Percentiles rank a stretch among this genome's conserved stretches.
These are phyloP conservation scores for Romanogobio albipinnatus DNA, from an alignment of 2,113 vertebrate genomes.

Conservation along the genomic window DNA sequence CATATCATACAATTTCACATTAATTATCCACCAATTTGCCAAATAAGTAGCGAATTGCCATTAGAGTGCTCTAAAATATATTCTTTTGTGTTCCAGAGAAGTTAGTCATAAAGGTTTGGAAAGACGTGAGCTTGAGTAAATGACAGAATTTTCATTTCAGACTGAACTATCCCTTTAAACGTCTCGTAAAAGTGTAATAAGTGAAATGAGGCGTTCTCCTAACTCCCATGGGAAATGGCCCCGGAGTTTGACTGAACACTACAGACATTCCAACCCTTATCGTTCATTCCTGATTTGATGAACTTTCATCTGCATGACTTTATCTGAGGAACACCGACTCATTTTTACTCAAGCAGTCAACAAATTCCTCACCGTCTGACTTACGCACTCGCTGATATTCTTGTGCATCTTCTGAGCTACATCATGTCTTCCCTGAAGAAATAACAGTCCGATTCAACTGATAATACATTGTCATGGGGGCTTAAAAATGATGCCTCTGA, in stretches of 20 bases:
- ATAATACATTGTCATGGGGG: neutral
- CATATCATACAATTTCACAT: neutral
- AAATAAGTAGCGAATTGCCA: neutral
- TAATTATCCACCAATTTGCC: neutral
- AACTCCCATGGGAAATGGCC: neutral
- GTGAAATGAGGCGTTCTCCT: neutral
- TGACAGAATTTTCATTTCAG: neutral
- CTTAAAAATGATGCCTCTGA: conserved; percentile 16
- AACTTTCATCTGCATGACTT: conserved; percentile 62
- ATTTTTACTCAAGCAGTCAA: conserved; percentile 57
- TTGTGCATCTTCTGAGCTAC: conserved; percentile 5
- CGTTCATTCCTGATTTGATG: conserved; percentile 55
- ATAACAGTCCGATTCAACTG: conserved; percentile 1
- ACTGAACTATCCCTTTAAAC: neutral
- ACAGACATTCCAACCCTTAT: conserved; percentile 44
- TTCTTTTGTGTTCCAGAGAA: neutral
- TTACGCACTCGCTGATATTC: conserved; percentile 23
- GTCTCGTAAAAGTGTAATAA: neutral
- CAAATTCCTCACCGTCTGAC: conserved; percentile 51
- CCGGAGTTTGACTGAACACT: neutral
- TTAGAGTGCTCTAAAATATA: neutral
- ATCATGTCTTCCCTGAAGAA: conserved; percentile 3
- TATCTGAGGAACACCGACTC: conserved; percentile 53
- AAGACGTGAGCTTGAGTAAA: neutral
- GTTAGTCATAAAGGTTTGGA: neutral